These are phyloP conservation scores for Oscarella lobularis DNA, from an alignment of 37 sponge, comb jelly and placozoan species.

Conservation along the genomic window DNA sequence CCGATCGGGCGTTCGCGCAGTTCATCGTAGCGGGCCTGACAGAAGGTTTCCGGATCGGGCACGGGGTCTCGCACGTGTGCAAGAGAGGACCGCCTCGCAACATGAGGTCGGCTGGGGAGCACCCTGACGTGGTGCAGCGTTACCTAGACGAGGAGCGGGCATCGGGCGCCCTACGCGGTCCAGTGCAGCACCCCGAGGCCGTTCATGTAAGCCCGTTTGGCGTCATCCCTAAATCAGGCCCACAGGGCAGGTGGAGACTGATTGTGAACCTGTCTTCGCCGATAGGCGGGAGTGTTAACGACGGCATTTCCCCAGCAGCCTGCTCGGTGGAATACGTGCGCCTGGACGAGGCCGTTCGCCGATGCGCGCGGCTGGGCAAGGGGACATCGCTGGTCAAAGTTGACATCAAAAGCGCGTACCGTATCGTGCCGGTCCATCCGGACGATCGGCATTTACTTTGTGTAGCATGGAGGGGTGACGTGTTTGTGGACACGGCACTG, in stretches of 20 bases:
- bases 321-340: constrained; percentile 8
- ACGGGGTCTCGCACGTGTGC: constrained; percentile 6
- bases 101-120: constrained; percentile 7
- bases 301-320: constrained; percentile 14
- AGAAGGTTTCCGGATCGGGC: constrained; percentile 15
- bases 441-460: constrained; percentile 12
- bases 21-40: neutral
- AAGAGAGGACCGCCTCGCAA: neutral
- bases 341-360: constrained; percentile 7
- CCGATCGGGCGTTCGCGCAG: neutral
- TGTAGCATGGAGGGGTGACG: constrained; percentile 12
- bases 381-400: constrained; percentile 25
- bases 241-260: constrained; percentile 23
- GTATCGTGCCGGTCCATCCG: constrained; percentile 23
- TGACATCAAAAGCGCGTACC: constrained; percentile 29
- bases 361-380: neutral
- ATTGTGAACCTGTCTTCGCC: constrained; percentile 31
- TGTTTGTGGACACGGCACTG: constrained; percentile 6
- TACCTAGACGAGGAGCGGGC: neutral
- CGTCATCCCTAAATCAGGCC: constrained; percentile 20
- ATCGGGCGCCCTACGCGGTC: constrained; percentile 22
- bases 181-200: neutral
- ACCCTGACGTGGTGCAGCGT: constrained; percentile 9
- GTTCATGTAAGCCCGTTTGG: constrained; percentile 5
- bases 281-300: constrained; percentile 18